These are phyloP conservation scores for Ophioninae sp. DNA, from an alignment of 2,888 invertebrate species.

Conservation along the genomic window DNA sequence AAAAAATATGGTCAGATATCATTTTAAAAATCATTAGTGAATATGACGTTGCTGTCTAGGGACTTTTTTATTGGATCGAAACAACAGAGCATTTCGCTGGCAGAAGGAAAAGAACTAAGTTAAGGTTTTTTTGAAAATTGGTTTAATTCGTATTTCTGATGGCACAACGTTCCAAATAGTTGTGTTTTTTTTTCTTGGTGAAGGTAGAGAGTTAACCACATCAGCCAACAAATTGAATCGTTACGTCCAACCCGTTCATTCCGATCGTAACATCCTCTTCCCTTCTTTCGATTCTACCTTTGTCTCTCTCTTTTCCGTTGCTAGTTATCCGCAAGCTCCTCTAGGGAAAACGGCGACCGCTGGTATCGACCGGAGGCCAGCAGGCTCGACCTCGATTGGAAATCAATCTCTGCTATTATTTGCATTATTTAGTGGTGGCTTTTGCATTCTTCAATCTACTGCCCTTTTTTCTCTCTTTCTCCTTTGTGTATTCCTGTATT, in stretches of 20 bases:
- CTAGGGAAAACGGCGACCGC: conserved; percentile 48
- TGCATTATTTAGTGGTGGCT: conserved; percentile 57
- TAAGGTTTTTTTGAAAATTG: background rate
- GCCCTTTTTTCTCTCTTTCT: conserved; percentile 10
- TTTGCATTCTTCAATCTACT: conserved; percentile 46
- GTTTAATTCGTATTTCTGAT: background rate
- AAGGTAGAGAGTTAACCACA: conserved; percentile 22
- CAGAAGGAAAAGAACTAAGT: no score
- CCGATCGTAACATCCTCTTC: conserved; percentile 13
- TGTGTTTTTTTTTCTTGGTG: conserved; percentile 1
- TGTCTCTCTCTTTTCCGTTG: conserved; percentile 20
- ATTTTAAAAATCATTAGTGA: no score
- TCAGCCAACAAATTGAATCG: conserved; percentile 28
- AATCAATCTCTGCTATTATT: conserved; percentile 60
- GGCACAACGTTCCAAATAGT: background rate
- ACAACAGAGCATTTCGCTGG: no score
- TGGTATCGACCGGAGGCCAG: conserved; percentile 44
- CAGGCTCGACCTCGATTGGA: conserved; percentile 62
- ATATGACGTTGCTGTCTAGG: no score
- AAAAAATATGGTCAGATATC: no score
- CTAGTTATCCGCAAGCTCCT: conserved; percentile 40
- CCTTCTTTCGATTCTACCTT: background rate
- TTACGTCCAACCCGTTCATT: conserved; percentile 18
- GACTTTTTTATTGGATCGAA: no score
- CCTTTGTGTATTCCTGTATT: no score